A percentile compares a stretch with the other conserved stretches of the same genome.
Conservation (phyloP, 2,797 vertebrate species). For the Alcedo quadribrachys region DNA sequence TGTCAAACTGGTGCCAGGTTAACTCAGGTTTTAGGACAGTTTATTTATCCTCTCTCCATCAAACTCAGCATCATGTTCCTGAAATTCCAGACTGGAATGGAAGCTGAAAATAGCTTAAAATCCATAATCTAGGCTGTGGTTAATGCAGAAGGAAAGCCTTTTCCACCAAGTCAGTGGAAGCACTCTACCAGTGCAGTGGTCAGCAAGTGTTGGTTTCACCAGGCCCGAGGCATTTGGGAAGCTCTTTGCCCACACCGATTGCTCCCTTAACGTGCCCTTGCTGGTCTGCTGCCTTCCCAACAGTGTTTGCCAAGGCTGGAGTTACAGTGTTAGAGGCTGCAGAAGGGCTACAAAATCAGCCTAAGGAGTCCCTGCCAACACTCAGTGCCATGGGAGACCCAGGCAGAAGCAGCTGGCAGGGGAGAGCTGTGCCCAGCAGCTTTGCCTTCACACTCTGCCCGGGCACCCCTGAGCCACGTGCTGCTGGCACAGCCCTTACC, state of each 20-base stretch:
- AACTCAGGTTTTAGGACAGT: not conserved
- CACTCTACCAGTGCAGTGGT: rapidly evolving
- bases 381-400: not conserved
- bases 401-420: not conserved
- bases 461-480: rapidly evolving
- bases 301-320: not conserved
- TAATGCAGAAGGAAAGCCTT: not conserved
- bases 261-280: not conserved
- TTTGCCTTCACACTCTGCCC: not conserved
- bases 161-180: not conserved
- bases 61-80: not conserved
- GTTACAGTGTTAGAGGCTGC: not conserved
- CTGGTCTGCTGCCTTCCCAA: not conserved
- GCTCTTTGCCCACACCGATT: not conserved
- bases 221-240: not conserved
- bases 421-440: not conserved
- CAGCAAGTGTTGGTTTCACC: not conserved
- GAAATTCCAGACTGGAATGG: not conserved
- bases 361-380: not conserved
- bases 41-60: not conserved
- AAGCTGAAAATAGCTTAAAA: not conserved
- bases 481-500: not conserved
- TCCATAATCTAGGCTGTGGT: not conserved
- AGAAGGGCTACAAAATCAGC: not conserved
- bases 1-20: not conserved